Base-by-base conservation (phyloP, 1,140 invertebrate species). In the Caenorhabditis tropicalis region DNA sequence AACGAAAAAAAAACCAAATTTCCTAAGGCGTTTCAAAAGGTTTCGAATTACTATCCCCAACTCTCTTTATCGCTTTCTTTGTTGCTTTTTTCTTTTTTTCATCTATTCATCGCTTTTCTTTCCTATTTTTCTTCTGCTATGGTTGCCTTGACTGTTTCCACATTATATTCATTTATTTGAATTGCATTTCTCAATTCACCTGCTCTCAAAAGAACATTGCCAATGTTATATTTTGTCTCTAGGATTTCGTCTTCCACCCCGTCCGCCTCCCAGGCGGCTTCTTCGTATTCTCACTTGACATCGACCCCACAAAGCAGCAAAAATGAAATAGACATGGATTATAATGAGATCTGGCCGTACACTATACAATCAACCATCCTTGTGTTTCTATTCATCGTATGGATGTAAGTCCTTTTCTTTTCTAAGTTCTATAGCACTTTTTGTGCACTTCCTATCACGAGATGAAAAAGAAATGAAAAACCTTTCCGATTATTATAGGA, bases 151-250 rank as follows among this genome's bases (percentile, higher is more conserved):
- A 2, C 6, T n/a, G 5, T 27, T 74, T 46, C 1, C 36, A 9
- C 15, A 15, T 74, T 36, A 43, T 43, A 33, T 36, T 27, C 19
- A 7, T n/a, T 51, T 60, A 12, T 9, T 36, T 36, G n/a, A 4
- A 19, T 36, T n/a, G 3, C 2, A 36, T 46, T 10, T 74, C 43
- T 74, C 65, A 24, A 19, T 74, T 9, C 65, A 74, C 36, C 65
- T 74, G 65, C 65, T 74, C 65, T 1, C 27, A 74, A 74, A 74
- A n/a, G 36, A 74, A 74, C 65, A 74, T 74, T 46, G 43, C 24
- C 43, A 12, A 19, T 74, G 21, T 74, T 27, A n/a, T 21, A 24
- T 21, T 43, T 16, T n/a, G n/a, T n/a, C n/a, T 31, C 29, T 36
- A 74, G 65, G 36, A 74, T 74, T 74, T 74, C 65, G 65, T 74